These are phyloP conservation scores for Pholis gunnellus DNA, from an alignment of 2,113 vertebrate species.

Conservation along the genomic window DNA sequence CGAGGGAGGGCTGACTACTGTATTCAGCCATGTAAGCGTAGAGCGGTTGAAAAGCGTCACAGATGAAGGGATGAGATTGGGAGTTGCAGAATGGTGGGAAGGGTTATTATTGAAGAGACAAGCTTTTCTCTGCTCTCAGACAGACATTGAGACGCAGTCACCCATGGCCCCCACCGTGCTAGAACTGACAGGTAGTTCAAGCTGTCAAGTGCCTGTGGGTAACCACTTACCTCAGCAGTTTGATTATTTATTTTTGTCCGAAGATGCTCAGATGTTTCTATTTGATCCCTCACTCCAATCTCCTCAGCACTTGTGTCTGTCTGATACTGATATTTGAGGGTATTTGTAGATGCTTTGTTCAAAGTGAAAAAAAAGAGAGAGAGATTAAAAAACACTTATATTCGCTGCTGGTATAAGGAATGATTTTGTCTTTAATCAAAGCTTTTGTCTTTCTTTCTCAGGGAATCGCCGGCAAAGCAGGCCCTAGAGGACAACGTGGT, in stretches of 20 bases:
- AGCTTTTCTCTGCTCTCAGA: slow-evolving; percentile 44
- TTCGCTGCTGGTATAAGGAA: slow-evolving; percentile 4
- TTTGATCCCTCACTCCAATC: slow-evolving; percentile 40
- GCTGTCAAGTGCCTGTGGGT: slow-evolving; percentile 71
- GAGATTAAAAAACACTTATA: slow-evolving; percentile 7
- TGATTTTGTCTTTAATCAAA: slow-evolving; percentile 47
- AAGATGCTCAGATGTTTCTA: slow-evolving; percentile 37
- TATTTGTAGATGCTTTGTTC: slow-evolving; percentile 23
- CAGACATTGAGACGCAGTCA: slow-evolving; percentile 51
- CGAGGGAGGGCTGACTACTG: neutral
- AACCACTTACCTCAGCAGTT: slow-evolving; percentile 56
- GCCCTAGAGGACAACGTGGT: slow-evolving; percentile 94
- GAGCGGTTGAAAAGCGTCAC: slow-evolving; percentile 19
- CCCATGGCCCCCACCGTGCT: slow-evolving; percentile 38
- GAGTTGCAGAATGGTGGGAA: slow-evolving; percentile 1
- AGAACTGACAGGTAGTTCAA: slow-evolving; percentile 69
- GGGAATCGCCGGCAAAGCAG: slow-evolving; percentile 94
- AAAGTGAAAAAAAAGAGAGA: neutral
- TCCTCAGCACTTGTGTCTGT: slow-evolving; percentile 7
- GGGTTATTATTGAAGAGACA: slow-evolving; percentile 53
- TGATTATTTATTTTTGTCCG: slow-evolving; percentile 69
- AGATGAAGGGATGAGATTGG: slow-evolving; percentile 22
- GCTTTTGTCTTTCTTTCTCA: slow-evolving; percentile 73
- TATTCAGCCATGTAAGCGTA: neutral
- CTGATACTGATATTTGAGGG: slow-evolving; percentile 17